phyloP scores from a whole-genome alignment of 2,113 vertebrate genomes.

The Ahaetulla prasina region DNA sequence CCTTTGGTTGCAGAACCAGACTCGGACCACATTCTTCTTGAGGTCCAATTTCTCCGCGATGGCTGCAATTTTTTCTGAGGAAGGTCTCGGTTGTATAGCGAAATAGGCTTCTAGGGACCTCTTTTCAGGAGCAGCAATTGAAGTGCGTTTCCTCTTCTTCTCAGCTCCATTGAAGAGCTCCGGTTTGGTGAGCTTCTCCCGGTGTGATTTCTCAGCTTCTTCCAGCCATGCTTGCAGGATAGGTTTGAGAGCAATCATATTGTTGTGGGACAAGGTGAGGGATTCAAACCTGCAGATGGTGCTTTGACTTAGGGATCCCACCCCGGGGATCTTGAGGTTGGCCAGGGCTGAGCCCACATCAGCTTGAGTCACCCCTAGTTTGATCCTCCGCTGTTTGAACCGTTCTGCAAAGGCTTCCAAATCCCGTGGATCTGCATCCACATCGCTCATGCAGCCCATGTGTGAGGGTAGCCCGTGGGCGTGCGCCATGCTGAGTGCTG shows the following conservation, averaged over 20 bases:
- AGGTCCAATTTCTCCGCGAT: conserved; percentile 98
- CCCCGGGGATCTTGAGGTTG: conserved; percentile 97
- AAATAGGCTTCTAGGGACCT: conserved; percentile 96
- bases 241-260: conserved; percentile 97
- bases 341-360: conserved; percentile 94
- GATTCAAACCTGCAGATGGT: conserved; percentile 99
- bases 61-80: conserved; percentile 96
- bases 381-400: conserved; percentile 98
- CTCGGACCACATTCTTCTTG: conserved; percentile 98
- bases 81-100: conserved; percentile 93
- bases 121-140: conserved; percentile 95
- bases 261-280: conserved; percentile 96
- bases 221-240: conserved; percentile 98
- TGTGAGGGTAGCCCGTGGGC: conserved; percentile 92
- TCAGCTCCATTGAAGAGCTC: conserved; percentile 96
- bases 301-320: conserved; percentile 97
- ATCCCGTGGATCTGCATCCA: conserved; percentile 96
- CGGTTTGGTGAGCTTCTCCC: conserved; percentile 95
- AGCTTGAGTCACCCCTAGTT: conserved; percentile 96
- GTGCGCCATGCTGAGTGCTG: conserved; percentile 95
- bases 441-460: conserved; percentile 96
- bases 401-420: conserved; percentile 97
- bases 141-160: conserved; percentile 97
- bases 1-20: conserved; percentile 99
- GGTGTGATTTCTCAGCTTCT: conserved; percentile 94